These are phyloP conservation scores for Bos indicus DNA, from an alignment of 2,113 vertebrate species.

Conservation along the genomic window DNA sequence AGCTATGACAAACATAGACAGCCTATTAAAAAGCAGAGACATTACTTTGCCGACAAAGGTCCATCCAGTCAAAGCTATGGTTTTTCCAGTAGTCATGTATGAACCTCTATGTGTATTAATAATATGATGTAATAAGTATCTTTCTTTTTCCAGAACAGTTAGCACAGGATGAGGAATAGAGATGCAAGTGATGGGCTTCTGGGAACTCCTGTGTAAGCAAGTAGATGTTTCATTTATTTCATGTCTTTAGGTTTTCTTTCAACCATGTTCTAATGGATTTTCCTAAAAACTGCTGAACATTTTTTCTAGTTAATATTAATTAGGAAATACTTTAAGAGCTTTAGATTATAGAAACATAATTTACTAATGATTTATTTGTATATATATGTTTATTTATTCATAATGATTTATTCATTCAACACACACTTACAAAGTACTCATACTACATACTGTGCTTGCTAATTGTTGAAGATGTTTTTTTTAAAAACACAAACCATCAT, in stretches of 20 bases:
- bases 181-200: neutral
- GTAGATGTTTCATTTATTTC: conserved; percentile 5
- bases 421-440: neutral
- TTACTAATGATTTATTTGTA: neutral
- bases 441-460: neutral
- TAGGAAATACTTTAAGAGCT: neutral
- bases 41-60: neutral
- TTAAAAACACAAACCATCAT: neutral
- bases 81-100: neutral
- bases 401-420: neutral
- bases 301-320: neutral
- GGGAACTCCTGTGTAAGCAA: neutral
- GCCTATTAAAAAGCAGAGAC: neutral
- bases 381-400: neutral
- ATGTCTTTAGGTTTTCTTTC: neutral
- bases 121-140: neutral
- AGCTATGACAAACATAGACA: neutral
- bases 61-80: neutral
- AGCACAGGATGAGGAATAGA: neutral
- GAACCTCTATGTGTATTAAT: neutral
- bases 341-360: neutral
- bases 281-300: neutral
- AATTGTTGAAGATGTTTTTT: neutral
- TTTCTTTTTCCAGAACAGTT: neutral
- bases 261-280: neutral